Conservation (phyloP, 2,888 invertebrate genomes). For the Hypsopygia costalis region DNA sequence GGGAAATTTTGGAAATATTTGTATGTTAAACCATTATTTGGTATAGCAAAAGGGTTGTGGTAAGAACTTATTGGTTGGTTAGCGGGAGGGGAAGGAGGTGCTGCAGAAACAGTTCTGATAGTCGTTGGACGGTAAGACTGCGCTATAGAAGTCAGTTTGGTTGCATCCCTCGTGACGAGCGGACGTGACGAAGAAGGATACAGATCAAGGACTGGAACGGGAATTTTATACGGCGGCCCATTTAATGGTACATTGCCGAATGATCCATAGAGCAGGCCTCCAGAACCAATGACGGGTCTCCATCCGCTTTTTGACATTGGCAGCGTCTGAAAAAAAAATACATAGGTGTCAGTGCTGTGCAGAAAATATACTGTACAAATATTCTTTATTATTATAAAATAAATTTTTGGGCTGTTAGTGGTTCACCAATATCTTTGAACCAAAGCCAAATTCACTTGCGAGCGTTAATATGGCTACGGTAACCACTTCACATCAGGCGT, state of each 20-base stretch:
- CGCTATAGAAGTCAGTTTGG: constrained; percentile 68
- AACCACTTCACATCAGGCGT: no score
- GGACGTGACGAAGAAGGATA: constrained; percentile 67
- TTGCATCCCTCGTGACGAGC: constrained; percentile 53
- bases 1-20: constrained; percentile 68
- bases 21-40: constrained; percentile 51
- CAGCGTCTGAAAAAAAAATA: constrained; percentile 53
- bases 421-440: no score
- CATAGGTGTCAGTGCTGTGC: no score
- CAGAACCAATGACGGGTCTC: constrained; percentile 80
- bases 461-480: no score
- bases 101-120: constrained; percentile 46
- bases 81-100: constrained; percentile 37
- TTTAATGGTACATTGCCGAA: constrained; percentile 57
- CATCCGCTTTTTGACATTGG: constrained; percentile 81
- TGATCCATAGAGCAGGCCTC: constrained; percentile 55
- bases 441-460: no score
- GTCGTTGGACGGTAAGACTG: constrained; percentile 73
- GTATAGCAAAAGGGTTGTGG: constrained; percentile 63
- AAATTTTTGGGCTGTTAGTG: no score
- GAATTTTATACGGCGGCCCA: constrained; percentile 59
- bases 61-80: constrained; percentile 72
- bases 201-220: constrained; percentile 49
- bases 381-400: no score
- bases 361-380: no score